A percentile compares a stretch with the other conserved stretches of the same genome.
phyloP scores from a whole-genome alignment of 53 echinoderm and acorn worm genomes.

The Patiria pectinifera region DNA sequence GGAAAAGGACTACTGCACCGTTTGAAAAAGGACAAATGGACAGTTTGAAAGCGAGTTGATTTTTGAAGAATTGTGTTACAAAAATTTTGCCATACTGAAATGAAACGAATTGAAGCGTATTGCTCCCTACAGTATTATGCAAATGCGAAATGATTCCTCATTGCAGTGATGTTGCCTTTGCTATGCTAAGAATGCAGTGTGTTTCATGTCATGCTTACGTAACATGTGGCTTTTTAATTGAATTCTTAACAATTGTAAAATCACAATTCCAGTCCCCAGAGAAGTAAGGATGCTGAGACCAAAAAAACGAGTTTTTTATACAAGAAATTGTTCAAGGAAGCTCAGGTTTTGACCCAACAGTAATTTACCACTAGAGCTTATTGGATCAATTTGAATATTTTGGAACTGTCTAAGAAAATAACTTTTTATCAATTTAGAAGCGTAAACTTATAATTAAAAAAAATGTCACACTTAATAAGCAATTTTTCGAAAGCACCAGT shows the following conservation, averaged over 20 bases:
- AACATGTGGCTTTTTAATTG: neutral
- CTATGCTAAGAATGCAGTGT: neutral
- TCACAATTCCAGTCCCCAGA: neutral
- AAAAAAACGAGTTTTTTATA: neutral
- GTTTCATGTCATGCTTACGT: neutral
- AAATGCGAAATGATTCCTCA: neutral
- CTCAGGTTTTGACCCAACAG: slow-evolving; percentile 56
- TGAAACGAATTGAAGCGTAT: neutral
- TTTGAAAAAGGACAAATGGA: neutral
- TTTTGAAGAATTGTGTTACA: neutral
- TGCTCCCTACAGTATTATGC: neutral
- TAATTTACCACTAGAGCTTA: slow-evolving; percentile 6
- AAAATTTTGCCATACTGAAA: neutral
- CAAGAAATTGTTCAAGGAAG: neutral
- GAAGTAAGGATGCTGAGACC: neutral
- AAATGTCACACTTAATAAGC: neutral
- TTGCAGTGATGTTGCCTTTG: neutral
- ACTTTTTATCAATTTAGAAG: neutral
- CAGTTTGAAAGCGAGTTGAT: neutral
- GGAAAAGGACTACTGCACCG: neutral
- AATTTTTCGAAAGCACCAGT: neutral
- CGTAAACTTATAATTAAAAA: neutral
- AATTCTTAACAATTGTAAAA: neutral
- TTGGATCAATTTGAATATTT: neutral
- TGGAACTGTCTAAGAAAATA: neutral